Evolutionary conservation across 2,113 vertebrate genomes (phyloP).

Genomic region (Heptranchias perlo): DNA sequence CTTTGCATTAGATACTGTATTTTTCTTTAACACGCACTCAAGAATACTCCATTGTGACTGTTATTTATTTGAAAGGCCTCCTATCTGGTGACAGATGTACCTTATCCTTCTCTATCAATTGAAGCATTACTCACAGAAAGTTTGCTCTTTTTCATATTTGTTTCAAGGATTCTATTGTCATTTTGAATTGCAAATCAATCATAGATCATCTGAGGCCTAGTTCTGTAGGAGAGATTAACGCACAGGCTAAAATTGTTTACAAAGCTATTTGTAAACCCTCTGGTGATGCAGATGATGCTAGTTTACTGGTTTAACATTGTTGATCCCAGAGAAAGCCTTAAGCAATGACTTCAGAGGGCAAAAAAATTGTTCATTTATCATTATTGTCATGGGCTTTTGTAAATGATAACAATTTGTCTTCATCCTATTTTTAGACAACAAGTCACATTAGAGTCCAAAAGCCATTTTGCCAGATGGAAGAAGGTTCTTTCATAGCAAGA

Average conservation of each 20-base stretch:
- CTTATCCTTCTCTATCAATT: conserved; percentile 89
- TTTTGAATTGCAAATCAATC: conserved; percentile 98
- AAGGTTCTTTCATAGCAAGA: conserved; percentile 81
- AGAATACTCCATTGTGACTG: conserved; percentile 80
- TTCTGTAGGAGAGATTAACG: conserved; percentile 76
- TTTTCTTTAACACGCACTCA: conserved; percentile 60
- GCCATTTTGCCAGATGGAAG: conserved; percentile 96
- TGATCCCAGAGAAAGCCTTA: conserved; percentile 87
- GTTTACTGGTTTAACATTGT: conserved; percentile 80
- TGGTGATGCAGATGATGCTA: conserved; percentile 80
- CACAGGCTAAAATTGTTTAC: conserved; percentile 81
- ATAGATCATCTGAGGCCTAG: conserved; percentile 74
- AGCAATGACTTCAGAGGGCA: conserved; percentile 97
- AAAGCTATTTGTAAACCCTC: conserved; percentile 82
- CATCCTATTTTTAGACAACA: conserved; percentile 99
- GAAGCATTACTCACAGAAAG: conserved; percentile 86
- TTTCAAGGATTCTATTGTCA: conserved; percentile 81
- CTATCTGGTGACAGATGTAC: conserved; percentile 84
- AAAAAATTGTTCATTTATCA: conserved; percentile 99
- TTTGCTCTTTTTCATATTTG: conserved; percentile 78
- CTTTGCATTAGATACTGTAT: conserved; percentile 12
- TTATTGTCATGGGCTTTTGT: conserved; percentile 99
- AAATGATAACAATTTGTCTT: conserved; percentile 99
- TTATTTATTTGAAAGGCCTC: conserved; percentile 89
- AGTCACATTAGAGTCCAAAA: conserved; percentile 90